Evolutionary conservation across 1,140 invertebrate species (phyloP), one percentile per base, ranked within the genome.

Genomic region (Odontomachus brunneus): DNA sequence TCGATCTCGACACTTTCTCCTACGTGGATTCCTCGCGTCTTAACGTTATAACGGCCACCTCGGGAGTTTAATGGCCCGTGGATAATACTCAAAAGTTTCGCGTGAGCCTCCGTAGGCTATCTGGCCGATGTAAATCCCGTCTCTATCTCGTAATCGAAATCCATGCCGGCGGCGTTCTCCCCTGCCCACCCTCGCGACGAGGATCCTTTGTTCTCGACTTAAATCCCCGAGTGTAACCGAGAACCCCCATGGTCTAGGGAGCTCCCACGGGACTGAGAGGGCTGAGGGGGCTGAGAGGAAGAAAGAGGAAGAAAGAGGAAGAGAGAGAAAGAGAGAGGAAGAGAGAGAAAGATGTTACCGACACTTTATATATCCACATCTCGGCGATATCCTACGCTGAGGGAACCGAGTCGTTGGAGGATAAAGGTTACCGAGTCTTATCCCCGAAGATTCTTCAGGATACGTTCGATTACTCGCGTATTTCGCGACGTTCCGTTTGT

Each of bases 181-280:
- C 38, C 29, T 65, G 49, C 29, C 57, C 29, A 33, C 29, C 29
- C 15, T 62, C 19, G 74, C 85, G 85, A 88, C 48, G 60, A 86
- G 22, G 86, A 88, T 88, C 82, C 89, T 90, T 91, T 91, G 89
- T 89, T 88, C 87, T 76, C 62, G 85, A 86, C 87, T 91, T 89
- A 88, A 91, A 86, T 89, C 84, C 84, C 89, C 75, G 72, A 89
- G 84, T 90, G 86, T 91, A 91, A 90, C 87, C 82, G 86, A 87
- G 90, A 83, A 83, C 65, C 82, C 75, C 72, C 59, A 51, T 59
- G 38, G 66, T 62, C 33, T 53, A 12, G 14, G 57, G 17, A 33
- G 17, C 63, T 74, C 71, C 49, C 71, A 71, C 51, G 33, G 66
- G 82, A 75, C 76, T 24, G 51, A n/a, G 51, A n/a, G 57, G 51